phyloP scores from a whole-genome alignment of 2,113 vertebrate genomes.

The Larimichthys crocea region DNA sequence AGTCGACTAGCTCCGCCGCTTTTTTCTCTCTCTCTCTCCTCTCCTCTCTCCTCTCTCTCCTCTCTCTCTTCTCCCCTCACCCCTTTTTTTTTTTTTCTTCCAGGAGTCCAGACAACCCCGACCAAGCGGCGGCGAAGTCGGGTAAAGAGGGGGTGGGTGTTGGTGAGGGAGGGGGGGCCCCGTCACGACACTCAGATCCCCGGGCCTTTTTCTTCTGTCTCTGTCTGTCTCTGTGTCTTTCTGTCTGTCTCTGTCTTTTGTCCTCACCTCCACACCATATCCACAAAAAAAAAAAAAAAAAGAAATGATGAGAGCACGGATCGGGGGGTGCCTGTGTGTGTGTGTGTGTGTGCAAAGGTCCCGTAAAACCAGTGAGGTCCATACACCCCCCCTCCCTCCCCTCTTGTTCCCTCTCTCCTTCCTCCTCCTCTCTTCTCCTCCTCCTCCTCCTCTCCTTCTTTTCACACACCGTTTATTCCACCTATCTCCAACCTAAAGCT shows the following conservation, averaged over 20 bases:
- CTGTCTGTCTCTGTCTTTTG: constrained; percentile 72
- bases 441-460: constrained; percentile 29
- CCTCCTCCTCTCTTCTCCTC: not conserved
- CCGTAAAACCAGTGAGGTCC: constrained; percentile 81
- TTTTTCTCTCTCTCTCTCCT: no score
- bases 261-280: constrained; percentile 78
- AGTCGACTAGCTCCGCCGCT: constrained; percentile 81
- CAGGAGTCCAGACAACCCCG: constrained; percentile 80
- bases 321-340: constrained; percentile 79
- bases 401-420: constrained; percentile 55
- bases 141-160: no score
- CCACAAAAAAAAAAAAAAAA: no score
- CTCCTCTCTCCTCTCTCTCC: no score
- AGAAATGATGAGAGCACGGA: constrained; percentile 80
- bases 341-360: constrained; percentile 59
- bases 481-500: constrained; percentile 56
- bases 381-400: constrained; percentile 80
- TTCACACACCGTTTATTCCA: constrained; percentile 79
- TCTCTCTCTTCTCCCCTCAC: constrained; percentile 57
- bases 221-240: constrained; percentile 43
- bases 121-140: constrained; percentile 78
- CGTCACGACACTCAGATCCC: constrained; percentile 81
- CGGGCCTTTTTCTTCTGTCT: constrained; percentile 70
- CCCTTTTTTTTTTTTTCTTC: constrained; percentile 35
- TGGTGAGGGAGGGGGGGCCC: constrained; percentile 47